phyloP scores from a whole-genome alignment of 2,797 vertebrate species.

The Rhincodon typus region DNA sequence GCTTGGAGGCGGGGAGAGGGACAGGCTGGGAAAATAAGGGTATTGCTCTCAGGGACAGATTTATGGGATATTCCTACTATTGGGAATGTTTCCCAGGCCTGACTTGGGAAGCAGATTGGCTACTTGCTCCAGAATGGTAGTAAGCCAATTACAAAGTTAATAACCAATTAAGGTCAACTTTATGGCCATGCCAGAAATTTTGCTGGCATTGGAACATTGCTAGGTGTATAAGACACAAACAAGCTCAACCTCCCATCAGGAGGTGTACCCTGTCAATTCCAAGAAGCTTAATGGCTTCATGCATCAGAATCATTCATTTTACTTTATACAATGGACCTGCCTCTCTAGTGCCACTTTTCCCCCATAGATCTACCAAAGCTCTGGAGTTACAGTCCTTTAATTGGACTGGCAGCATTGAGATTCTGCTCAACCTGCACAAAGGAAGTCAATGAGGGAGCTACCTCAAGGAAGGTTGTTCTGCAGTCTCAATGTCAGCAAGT shows the following conservation, averaged over 20 bases:
- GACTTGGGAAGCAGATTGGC: neutral
- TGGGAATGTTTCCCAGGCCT: neutral
- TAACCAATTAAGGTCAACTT: neutral
- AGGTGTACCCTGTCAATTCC: neutral
- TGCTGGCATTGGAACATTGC: neutral
- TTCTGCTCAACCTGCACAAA: neutral
- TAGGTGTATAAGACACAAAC: no score
- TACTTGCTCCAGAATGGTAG: no score
- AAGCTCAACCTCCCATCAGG: neutral
- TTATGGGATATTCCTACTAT: neutral
- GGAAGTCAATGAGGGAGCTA: neutral
- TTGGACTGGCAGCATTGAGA: neutral
- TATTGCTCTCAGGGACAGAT: no score
- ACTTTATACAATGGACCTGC: neutral
- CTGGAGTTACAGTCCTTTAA: neutral
- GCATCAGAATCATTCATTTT: neutral
- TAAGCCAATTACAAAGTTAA: neutral
- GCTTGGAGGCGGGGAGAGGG: neutral
- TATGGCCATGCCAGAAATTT: neutral
- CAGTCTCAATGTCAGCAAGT: neutral
- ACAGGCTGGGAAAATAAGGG: neutral
- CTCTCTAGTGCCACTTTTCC: neutral
- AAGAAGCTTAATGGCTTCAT: neutral
- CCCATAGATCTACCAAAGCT: neutral
- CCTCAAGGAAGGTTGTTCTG: neutral